Evolutionary conservation across 2,797 vertebrate genomes (phyloP).

Genomic region (Lagodon rhomboides): DNA sequence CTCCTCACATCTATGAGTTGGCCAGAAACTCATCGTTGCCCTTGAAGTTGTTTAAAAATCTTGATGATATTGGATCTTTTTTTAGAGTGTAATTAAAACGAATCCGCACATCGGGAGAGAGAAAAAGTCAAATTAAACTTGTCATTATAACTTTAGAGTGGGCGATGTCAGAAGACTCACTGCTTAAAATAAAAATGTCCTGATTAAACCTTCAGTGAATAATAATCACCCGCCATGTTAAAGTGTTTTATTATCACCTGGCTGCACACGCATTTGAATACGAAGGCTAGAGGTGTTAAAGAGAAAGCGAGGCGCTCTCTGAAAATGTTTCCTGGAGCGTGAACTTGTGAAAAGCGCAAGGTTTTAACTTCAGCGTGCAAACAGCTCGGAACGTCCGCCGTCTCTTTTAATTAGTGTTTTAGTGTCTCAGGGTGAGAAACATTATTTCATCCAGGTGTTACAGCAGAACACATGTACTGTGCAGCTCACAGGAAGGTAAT

Average conservation of each 20-base stretch:
- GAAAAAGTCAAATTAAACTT: neutral
- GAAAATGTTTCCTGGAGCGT: constrained; percentile 6
- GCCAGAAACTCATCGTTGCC: neutral
- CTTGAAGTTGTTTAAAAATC: neutral
- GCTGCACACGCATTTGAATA: neutral
- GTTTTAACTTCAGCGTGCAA: constrained; percentile 14
- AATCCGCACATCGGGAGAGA: constrained; percentile 2
- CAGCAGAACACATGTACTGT: neutral
- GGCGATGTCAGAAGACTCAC: constrained; percentile 3
- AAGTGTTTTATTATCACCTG: constrained; percentile 65
- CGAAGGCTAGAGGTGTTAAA: neutral
- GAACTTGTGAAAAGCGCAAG: constrained; percentile 11
- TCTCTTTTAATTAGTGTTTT: constrained; percentile 29
- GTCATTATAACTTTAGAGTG: neutral
- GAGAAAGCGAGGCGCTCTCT: constrained; percentile 17
- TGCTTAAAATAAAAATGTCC: neutral
- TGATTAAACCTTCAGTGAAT: constrained; percentile 6
- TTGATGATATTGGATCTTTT: constrained; percentile 10
- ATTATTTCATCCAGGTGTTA: neutral
- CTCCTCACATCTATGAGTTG: too few species aligned
- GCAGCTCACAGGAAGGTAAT: constrained; percentile 3
- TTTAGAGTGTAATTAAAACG: constrained; percentile 11
- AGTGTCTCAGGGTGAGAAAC: neutral
- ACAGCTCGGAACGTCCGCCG: neutral
- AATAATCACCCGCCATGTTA: constrained; percentile 5